Evolutionary conservation across 1,140 invertebrate species (phyloP), one percentile per base, ranked within the genome.

Genomic region (Anoplophora glabripennis): DNA sequence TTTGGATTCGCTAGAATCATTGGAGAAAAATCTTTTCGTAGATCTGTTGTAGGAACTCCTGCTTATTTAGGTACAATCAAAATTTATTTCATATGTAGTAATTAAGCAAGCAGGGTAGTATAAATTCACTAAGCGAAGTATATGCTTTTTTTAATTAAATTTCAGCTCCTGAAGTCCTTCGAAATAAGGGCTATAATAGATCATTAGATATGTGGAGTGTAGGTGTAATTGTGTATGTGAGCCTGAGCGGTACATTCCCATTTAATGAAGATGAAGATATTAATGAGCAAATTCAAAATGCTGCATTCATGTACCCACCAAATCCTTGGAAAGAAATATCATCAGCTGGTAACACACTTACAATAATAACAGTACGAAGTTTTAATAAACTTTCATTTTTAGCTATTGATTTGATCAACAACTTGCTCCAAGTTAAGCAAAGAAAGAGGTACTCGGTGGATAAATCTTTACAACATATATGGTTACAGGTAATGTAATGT

Each of bases 211-310:
- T 99, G 96, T 99, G 97, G 97, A 96, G 93, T 69, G 95, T 98
- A 48, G 97, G 97, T 17, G 97, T 99, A 0, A 98, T 99, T 65
- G 89, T 99, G 48, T 99, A 99, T 76, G 97, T 90, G 14, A 96
- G 93, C 65, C 79, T 98, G 34, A 96, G 92, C 70, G 96, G 96
- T 54, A 99, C 96, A 0, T 99, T 99, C 80, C 96, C 96, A 35
- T 99, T 99, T 77, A 98, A 99, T 76, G 96, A 99, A 79, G 96
- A 99, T 79, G 97, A 99, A 81, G 96, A 99, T 77, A 99, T 99
- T 60, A 94, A 96, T 77, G 96, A 99, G 78, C 97, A 99, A 79
- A 99, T 99, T 65, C 94, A 98, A 80, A 99, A 99, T 83, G 97
- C 97, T 36, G 94, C 94, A 44, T 99, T 99, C 74, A 99, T 99